Conservation (phyloP, 2,113 vertebrate genomes). For the Aramus guarauna region DNA sequence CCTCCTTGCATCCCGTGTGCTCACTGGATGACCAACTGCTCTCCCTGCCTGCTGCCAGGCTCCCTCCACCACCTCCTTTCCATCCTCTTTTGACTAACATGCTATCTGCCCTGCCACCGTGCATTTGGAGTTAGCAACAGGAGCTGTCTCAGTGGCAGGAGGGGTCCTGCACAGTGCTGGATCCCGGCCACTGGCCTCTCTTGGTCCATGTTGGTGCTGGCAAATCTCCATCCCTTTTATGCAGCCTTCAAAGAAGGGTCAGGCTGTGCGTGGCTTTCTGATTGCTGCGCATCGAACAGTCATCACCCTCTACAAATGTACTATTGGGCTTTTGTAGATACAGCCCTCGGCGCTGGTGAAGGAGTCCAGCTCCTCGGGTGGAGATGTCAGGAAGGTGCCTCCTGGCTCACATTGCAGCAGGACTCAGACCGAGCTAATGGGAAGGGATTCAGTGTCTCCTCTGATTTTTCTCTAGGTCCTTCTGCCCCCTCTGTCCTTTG, state of each 20-base stretch:
- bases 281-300: neutral
- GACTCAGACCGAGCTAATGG: neutral
- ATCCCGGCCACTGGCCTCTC: neutral
- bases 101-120: neutral
- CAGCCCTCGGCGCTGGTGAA: fast-evolving
- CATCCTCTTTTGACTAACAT: neutral
- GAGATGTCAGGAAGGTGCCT: neutral
- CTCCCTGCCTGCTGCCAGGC: neutral
- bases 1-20: neutral
- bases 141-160: neutral
- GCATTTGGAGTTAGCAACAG: neutral
- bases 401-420: fast-evolving
- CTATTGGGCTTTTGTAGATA: fast-evolving
- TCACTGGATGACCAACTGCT: neutral
- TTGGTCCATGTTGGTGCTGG: neutral
- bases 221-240: neutral
- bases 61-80: neutral
- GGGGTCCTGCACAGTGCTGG: neutral
- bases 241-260: neutral
- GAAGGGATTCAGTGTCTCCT: neutral
- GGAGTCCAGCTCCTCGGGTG: neutral
- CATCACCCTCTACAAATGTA: fast-evolving
- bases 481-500: neutral
- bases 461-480: neutral
- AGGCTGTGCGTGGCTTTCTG: neutral